These are phyloP conservation scores for Drosophila affinis DNA, from an alignment of 2,888 invertebrate species.

Conservation along the genomic window DNA sequence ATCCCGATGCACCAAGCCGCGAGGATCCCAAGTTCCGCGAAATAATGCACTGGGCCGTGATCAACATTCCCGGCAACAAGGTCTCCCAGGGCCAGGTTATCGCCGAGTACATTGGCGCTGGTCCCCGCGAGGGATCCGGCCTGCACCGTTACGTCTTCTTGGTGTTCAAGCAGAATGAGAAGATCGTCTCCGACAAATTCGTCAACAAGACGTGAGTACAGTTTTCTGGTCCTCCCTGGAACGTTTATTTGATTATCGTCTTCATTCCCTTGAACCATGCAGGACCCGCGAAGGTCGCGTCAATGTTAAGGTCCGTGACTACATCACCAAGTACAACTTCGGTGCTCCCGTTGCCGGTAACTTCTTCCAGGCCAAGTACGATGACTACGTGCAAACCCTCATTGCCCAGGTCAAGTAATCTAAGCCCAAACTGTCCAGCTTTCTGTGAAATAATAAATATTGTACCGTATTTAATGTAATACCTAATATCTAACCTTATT, in stretches of 20 bases:
- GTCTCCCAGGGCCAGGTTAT: conserved; percentile 89
- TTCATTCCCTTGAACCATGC: background rate
- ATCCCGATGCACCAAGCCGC: conserved; percentile 95
- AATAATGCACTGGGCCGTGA: conserved; percentile 96
- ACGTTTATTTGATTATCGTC: background rate
- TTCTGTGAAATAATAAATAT: conserved; percentile 57
- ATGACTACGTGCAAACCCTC: conserved; percentile 89
- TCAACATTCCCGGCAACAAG: conserved; percentile 91
- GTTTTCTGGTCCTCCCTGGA: background rate
- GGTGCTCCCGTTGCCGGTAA: conserved; percentile 92
- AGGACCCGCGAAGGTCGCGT: conserved; percentile 85
- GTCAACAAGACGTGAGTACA: conserved; percentile 70
- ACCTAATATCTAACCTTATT: background rate
- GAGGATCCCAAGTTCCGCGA: conserved; percentile 91
- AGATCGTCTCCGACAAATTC: conserved; percentile 73
- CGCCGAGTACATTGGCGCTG: conserved; percentile 92
- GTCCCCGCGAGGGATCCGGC: conserved; percentile 91
- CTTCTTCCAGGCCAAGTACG: conserved; percentile 91
- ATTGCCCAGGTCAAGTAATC: conserved; percentile 73
- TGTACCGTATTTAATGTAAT: conserved; percentile 31
- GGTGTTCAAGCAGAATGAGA: conserved; percentile 88
- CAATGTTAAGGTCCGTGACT: conserved; percentile 87
- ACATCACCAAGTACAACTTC: conserved; percentile 90
- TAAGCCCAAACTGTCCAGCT: conserved; percentile 35
- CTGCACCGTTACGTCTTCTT: conserved; percentile 92